These are phyloP conservation scores for Xylocopa sonorina DNA, from an alignment of 1,140 invertebrate genomes.

Conservation along the genomic window DNA sequence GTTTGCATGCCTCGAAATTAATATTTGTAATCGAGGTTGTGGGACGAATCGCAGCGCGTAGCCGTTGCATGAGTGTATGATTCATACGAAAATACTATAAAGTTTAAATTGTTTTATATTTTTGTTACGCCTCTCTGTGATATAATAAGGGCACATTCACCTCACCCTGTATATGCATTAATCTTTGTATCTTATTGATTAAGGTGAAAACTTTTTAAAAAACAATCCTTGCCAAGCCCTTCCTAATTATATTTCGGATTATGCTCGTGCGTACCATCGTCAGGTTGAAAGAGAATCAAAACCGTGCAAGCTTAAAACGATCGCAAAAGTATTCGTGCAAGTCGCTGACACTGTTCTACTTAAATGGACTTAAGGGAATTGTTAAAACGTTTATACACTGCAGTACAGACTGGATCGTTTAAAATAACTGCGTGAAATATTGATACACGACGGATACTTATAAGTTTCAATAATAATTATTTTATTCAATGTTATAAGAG, in stretches of 20 bases:
- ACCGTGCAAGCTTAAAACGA: not conserved
- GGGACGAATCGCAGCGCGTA: constrained; percentile 64
- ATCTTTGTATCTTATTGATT: constrained; percentile 70
- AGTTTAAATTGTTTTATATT: constrained; percentile 76
- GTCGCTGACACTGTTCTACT: constrained; percentile 6
- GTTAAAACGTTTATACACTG: constrained; percentile 36
- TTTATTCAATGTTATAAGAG: not conserved
- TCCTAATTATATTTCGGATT: constrained; percentile 63
- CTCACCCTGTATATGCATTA: constrained; percentile 73
- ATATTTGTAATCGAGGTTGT: constrained; percentile 42
- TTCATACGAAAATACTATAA: constrained; percentile 67
- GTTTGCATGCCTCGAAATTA: constrained; percentile 40
- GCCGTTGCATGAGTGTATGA: constrained; percentile 65
- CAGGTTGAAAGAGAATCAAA: constrained; percentile 22
- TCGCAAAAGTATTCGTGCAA: not conserved
- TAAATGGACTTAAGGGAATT: constrained; percentile 49
- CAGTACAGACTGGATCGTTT: constrained; percentile 17
- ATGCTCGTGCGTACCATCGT: constrained; percentile 58
- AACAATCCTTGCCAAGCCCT: constrained; percentile 65
- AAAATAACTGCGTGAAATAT: constrained; percentile 1
- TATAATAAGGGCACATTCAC: constrained; percentile 78
- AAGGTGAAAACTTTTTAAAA: constrained; percentile 66
- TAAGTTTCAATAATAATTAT: not conserved
- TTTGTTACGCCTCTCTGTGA: constrained; percentile 79
- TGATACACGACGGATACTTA: not conserved